Percentiles rank a stretch among this genome's conserved stretches.
phyloP scores from a whole-genome alignment of 2,888 invertebrate species.

The Furcula furcula region DNA sequence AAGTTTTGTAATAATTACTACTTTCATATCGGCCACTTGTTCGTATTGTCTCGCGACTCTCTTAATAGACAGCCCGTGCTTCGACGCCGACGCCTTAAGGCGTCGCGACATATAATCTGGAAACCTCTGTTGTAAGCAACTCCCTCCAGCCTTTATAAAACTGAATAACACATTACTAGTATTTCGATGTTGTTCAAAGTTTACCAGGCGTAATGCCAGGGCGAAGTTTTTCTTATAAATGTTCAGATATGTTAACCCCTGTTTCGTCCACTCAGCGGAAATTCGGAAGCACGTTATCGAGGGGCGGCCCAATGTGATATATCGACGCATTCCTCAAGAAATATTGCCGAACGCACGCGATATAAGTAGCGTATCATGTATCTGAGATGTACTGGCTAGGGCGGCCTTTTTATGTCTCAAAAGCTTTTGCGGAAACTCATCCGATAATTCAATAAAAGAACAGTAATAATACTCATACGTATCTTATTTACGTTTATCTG shows the following conservation, averaged over 20 bases:
- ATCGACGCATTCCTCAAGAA: slow-evolving; percentile 62
- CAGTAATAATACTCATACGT: slow-evolving; percentile 15
- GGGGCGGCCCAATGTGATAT: slow-evolving; percentile 65
- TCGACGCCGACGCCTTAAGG: no score
- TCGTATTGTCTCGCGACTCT: no score
- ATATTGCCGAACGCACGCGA: slow-evolving; percentile 58
- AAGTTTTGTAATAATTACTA: no score
- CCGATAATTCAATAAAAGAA: slow-evolving; percentile 23
- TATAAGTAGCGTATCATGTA: slow-evolving; percentile 48
- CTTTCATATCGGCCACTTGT: no score
- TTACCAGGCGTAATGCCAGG: slow-evolving; percentile 17
- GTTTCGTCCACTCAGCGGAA: slow-evolving; percentile 52
- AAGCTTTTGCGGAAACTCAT: slow-evolving; percentile 30
- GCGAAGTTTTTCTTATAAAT: slow-evolving; percentile 12
- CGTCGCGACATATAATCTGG: no score
- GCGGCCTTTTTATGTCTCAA: slow-evolving; percentile 29
- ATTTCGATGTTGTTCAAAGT: slow-evolving; percentile 6
- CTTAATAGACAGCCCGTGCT: no score
- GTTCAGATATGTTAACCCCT: slow-evolving; percentile 20
- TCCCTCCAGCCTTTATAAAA: neutral
- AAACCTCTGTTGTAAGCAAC: no score
- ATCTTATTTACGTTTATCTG: slow-evolving; percentile 16
- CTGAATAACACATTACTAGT: slow-evolving; percentile 1
- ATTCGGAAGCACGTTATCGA: slow-evolving; percentile 58
- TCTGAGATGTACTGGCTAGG: slow-evolving; percentile 28